phyloP scores from a whole-genome alignment of 1,140 invertebrate genomes.

The Ceratoteleas bidentatus region DNA sequence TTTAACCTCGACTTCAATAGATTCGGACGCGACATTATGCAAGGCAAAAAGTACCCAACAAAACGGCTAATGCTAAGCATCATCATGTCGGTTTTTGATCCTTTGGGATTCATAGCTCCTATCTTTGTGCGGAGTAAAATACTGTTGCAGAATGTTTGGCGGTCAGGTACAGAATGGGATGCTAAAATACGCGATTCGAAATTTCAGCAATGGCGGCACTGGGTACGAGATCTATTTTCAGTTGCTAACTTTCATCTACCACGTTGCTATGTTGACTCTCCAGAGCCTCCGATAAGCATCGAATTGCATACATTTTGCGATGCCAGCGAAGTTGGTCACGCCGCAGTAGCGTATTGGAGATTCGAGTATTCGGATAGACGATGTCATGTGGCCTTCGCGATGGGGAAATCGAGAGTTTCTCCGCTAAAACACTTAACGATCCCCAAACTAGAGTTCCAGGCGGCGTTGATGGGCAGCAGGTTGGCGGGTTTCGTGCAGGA shows the following conservation, averaged over 20 bases:
- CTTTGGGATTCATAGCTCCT: conserved; percentile 70
- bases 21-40: neutral
- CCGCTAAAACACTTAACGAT: conserved; percentile 51
- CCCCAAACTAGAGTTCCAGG: conserved; percentile 68
- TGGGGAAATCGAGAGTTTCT: conserved; percentile 3
- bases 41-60: conserved; percentile 17
- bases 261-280: conserved; percentile 4
- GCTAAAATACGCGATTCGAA: conserved; percentile 32
- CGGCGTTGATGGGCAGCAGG: conserved; percentile 62
- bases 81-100: conserved; percentile 71
- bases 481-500: conserved; percentile 5
- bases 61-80: conserved; percentile 50
- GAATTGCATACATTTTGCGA: conserved; percentile 51
- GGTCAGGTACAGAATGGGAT: conserved; percentile 71
- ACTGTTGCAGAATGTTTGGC: conserved; percentile 74
- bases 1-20: conserved; percentile 13
- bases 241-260: conserved; percentile 2
- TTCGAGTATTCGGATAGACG: neutral
- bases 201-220: conserved; percentile 7
- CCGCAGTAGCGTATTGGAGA: conserved; percentile 66
- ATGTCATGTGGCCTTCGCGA: neutral
- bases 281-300: neutral
- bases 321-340: conserved; percentile 68
- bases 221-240: conserved; percentile 26
- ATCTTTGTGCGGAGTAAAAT: conserved; percentile 67